Conservation (phyloP, 2,888 invertebrate genomes). For the Octonoba sinensis region DNA sequence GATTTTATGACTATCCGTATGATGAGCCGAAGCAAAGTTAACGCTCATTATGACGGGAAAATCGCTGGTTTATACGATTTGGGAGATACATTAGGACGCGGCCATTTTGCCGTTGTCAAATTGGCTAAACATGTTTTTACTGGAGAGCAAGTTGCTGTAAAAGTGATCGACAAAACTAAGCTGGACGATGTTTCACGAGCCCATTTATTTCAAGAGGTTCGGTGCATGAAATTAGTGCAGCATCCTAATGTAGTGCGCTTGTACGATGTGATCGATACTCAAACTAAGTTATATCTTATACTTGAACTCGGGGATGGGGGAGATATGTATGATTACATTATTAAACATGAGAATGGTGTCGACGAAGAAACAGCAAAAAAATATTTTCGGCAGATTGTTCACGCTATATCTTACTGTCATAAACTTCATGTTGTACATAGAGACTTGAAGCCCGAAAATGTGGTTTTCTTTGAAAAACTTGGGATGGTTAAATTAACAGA, state of each 20-base stretch:
- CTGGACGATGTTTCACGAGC: conserved; percentile 94
- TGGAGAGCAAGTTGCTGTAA: conserved; percentile 74
- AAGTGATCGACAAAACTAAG: conserved; percentile 96
- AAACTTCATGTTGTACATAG: conserved; percentile 88
- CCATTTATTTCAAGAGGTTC: conserved; percentile 87
- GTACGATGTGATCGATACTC: conserved; percentile 99
- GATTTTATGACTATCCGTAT: conserved; percentile 42
- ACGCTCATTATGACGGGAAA: conserved; percentile 65
- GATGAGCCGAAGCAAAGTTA: conserved; percentile 58
- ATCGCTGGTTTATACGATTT: conserved; percentile 94
- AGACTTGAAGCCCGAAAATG: conserved; percentile 99
- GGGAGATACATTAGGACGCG: conserved; percentile 93
- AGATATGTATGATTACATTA: conserved; percentile 98
- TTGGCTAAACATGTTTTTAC: conserved; percentile 98
- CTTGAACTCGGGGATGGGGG: conserved; percentile 98
- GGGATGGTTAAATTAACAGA: conserved; percentile 98
- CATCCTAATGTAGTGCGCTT: conserved; percentile 98
- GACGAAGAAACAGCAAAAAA: conserved; percentile 76
- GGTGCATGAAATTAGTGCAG: conserved; percentile 99
- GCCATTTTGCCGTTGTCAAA: conserved; percentile 99
- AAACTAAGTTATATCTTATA: conserved; percentile 96
- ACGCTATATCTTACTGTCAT: conserved; percentile 97
- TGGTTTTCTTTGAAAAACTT: conserved; percentile 97
- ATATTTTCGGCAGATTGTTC: conserved; percentile 96
- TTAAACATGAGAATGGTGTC: conserved; percentile 90